Base-by-base conservation (phyloP, 2,888 invertebrate species). In the Xylota segnis region DNA sequence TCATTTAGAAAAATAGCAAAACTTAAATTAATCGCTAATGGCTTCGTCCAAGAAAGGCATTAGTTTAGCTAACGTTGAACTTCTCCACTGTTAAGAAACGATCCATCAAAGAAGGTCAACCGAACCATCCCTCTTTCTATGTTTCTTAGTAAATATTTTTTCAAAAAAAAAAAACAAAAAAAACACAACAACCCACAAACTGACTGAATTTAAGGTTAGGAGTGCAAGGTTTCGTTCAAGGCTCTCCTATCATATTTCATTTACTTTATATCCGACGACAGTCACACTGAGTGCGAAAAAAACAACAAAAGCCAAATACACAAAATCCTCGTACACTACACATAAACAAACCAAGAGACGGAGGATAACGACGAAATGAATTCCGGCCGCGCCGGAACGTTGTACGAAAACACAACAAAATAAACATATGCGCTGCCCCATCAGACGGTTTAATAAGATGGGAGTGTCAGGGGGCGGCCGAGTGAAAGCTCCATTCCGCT, bases 211-310 rank as follows among this genome's bases (percentile, higher is more conserved):
- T 81, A 79, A 81, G 84, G 75, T 70, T 71, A 84, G 47, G 37
- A 79, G 70, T 79, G 75, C 84, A 84, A 81, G 79, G 79, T 66
- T 81, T 40, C 75, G 84, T 81, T 84, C 84, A 84, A 84, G 81
- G 84, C 40, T 81, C 14, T 68, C 29, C 68, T 54, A 68, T 81
- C 81, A 75, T 56, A 81, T 74, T 66, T 81, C 74, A 74, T 75
- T 68, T 70, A 47, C 52, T 72, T 61, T 66, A 66, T 72, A 66
- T 32, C 43, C 61, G 43, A 18, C 77, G 47, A 27, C 77, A 68
- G 9, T 45, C 59, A 40, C 54, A 40, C 59, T 56, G 65, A 59
- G 65, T 47, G 14, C 40, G 66, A 59, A 77, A 23, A 83, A 16
- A 83, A 40, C 34, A 58, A 72, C n/a, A 56, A 32, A 72, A 27